Base-by-base conservation (phyloP, 1,140 invertebrate species). In the Belonocnema kinseyi region DNA sequence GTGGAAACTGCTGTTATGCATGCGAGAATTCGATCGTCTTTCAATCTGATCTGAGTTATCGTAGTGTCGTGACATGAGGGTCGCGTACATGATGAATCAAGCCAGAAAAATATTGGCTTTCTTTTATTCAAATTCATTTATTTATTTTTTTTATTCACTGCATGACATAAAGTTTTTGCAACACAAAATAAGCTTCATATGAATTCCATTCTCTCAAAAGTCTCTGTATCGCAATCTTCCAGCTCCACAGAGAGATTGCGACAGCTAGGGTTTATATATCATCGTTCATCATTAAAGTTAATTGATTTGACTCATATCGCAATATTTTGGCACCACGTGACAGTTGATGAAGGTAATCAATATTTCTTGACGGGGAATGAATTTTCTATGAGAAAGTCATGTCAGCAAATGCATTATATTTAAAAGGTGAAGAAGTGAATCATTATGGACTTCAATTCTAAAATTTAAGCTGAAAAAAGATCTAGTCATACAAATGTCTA, bases 21-120 rank as follows among this genome's bases (percentile, higher is more conserved):
- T 66, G 61, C 61, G 61, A 66, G 33, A 66, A 66, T 66, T 66
- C 61, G 61, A 66, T 66, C 61, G 33, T 33, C 61, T 66, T 66
- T 66, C 61, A 66, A 66, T 46, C 40, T 66, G 58, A 66, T 66
- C 58, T 66, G 61, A 66, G 61, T 66, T 66, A 66, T 66, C 61
- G 13, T 40, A 66, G n/a, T 66, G 40, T 66, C 61, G 61, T 66
- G 61, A 66, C 26, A 66, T 40, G 61, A 66, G 61, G 61, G 61
- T 66, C 33, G 33, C 61, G 61, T 66, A 33, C 26, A 14, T 33
- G 40, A 66, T 66, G 33, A 66, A 66, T 66, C 13, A 26, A n/a
- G 16, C 26, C n/a, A 46, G 33, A 16, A 66, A 66, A 66, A 66
- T 66, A 66, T 66, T 7, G 5, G n/a, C 14, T 33, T 6, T 40